Conservation (phyloP, 2,113 vertebrate species). For the Semicossyphus pulcher region DNA sequence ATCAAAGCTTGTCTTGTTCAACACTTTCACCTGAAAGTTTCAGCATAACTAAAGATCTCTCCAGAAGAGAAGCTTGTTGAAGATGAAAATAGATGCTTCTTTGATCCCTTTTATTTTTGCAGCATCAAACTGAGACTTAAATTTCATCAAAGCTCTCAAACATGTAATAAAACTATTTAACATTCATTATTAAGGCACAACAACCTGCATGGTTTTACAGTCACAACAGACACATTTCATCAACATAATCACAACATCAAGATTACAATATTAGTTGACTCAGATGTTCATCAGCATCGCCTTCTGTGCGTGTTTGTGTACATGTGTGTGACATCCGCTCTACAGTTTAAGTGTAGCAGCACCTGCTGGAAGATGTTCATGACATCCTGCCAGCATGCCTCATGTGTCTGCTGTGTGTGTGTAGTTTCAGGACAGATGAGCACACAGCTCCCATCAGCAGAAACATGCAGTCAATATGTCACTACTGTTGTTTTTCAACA, state of each 20-base stretch:
- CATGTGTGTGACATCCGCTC: conserved; percentile 33
- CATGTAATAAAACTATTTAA: neutral
- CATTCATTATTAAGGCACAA: no score
- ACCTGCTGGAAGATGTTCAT: conserved; percentile 15
- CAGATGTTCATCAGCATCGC: neutral
- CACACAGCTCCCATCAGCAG: neutral
- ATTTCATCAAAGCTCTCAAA: no score
- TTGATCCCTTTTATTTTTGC: no score
- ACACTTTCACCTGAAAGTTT: no score
- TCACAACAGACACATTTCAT: neutral
- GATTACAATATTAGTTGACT: neutral
- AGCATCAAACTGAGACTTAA: no score
- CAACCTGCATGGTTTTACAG: neutral
- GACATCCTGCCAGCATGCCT: conserved; percentile 23
- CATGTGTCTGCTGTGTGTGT: neutral
- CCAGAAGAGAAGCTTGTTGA: no score
- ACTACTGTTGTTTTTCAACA: no score
- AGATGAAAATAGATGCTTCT: no score
- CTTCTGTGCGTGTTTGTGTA: neutral
- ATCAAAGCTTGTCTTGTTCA: no score
- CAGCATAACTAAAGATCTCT: no score
- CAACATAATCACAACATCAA: neutral
- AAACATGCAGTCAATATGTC: neutral
- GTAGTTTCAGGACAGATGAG: no score
- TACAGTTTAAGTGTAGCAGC: conserved; percentile 24